phyloP scores from a whole-genome alignment of 2,113 vertebrate genomes.

The Platysternon megacephalum region DNA sequence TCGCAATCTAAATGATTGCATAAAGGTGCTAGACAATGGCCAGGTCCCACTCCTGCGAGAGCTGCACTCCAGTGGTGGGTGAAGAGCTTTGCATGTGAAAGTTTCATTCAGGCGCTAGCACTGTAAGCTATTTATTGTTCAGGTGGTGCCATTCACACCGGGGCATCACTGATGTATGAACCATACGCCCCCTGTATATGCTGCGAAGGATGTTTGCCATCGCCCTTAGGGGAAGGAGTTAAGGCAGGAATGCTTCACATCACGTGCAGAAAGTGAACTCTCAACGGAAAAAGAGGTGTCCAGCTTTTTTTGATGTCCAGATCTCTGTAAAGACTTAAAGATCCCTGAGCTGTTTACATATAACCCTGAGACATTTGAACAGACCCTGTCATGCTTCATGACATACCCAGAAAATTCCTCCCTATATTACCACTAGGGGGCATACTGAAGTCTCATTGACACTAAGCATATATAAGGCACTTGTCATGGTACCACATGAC shows the following conservation, averaged over 20 bases:
- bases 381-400: neutral
- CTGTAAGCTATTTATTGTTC: neutral
- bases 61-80: neutral
- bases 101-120: neutral
- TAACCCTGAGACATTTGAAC: neutral
- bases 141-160: neutral
- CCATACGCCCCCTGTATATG: neutral
- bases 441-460: neutral
- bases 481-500: too few relatives aligned
- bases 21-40: neutral
- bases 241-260: neutral
- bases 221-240: neutral
- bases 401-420: neutral
- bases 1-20: too few relatives aligned
- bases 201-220: neutral
- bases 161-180: neutral
- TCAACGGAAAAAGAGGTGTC: neutral
- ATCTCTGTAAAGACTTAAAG: neutral
- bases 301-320: neutral
- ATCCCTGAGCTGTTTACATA: neutral
- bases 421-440: neutral
- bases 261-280: neutral
- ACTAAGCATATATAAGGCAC: too few relatives aligned
- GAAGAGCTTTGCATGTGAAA: neutral
- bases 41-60: neutral